phyloP scores from a whole-genome alignment of 2,113 vertebrate species.

The Halichoeres trimaculatus region DNA sequence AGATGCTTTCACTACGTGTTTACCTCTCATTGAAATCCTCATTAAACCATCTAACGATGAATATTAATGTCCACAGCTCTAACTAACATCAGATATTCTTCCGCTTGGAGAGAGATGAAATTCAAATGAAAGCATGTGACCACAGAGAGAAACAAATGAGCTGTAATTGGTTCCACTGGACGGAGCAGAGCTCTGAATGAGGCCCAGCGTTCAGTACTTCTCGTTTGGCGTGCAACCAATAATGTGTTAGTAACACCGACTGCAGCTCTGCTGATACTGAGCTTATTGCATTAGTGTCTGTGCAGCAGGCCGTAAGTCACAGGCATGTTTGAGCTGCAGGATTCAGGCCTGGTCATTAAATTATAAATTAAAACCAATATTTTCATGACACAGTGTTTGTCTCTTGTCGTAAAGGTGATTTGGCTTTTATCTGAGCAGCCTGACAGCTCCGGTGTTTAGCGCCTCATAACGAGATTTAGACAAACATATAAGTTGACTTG shows the following conservation, averaged over 20 bases:
- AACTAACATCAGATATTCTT: background rate
- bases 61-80: background rate
- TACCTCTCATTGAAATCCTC: background rate
- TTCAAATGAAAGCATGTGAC: background rate
- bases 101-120: background rate
- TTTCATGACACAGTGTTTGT: too few relatives aligned
- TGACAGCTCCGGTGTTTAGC: too few relatives aligned
- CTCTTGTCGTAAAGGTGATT: too few relatives aligned
- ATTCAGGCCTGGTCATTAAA: background rate
- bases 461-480: too few relatives aligned
- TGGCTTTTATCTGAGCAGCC: too few relatives aligned
- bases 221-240: slow-evolving; percentile 23
- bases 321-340: slow-evolving; percentile 50
- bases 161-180: background rate
- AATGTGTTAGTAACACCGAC: slow-evolving; percentile 19
- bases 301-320: slow-evolving; percentile 42
- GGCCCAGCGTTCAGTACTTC: slow-evolving; percentile 1
- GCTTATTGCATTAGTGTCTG: slow-evolving; percentile 40
- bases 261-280: slow-evolving; percentile 28
- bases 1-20: background rate
- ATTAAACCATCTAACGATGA: background rate
- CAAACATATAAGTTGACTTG: too few relatives aligned
- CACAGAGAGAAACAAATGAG: slow-evolving; percentile 11
- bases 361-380: too few relatives aligned
- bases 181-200: background rate